Percentiles rank a stretch among this genome's conserved stretches.
phyloP scores from a whole-genome alignment of 1,140 invertebrate species.

The Drosophila miranda region DNA sequence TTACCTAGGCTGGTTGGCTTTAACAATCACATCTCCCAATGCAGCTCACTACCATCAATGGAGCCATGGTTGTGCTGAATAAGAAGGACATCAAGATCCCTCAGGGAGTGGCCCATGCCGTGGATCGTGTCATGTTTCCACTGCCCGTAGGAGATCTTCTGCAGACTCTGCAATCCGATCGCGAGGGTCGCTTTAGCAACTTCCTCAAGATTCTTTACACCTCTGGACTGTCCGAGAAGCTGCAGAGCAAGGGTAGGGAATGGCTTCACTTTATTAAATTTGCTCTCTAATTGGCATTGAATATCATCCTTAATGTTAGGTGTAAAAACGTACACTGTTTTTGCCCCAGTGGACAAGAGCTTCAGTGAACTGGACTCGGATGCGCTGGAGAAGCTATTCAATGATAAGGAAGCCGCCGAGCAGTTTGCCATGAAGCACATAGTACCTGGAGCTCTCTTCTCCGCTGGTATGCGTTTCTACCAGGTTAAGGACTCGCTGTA shows the following conservation, averaged over 20 bases:
- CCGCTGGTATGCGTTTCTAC: constrained; percentile 92
- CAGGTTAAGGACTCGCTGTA: constrained; percentile 90
- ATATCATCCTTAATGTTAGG: constrained; percentile 82
- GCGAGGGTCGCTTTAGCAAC: constrained; percentile 89
- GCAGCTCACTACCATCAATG: constrained; percentile 91
- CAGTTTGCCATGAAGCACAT: constrained; percentile 91
- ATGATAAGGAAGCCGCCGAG: constrained; percentile 86
- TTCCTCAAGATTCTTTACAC: constrained; percentile 90
- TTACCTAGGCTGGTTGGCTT: too few relatives aligned
- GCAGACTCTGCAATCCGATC: constrained; percentile 91
- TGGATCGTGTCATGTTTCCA: constrained; percentile 94
- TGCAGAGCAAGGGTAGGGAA: constrained; percentile 83
- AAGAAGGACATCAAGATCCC: constrained; percentile 92
- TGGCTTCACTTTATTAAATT: background rate
- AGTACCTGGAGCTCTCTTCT: constrained; percentile 89
- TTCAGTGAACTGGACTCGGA: constrained; percentile 87
- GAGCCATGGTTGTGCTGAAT: constrained; percentile 89
- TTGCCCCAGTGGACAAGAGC: constrained; percentile 92
- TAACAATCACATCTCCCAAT: constrained; percentile 14
- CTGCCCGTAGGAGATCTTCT: constrained; percentile 91
- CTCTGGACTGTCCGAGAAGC: constrained; percentile 88
- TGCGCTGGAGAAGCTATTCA: constrained; percentile 85
- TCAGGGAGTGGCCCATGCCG: constrained; percentile 92
- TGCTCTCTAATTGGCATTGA: background rate
- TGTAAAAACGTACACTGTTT: constrained; percentile 91